These are phyloP conservation scores for Elegia similella DNA, from an alignment of 2,888 invertebrate species.

Conservation along the genomic window DNA sequence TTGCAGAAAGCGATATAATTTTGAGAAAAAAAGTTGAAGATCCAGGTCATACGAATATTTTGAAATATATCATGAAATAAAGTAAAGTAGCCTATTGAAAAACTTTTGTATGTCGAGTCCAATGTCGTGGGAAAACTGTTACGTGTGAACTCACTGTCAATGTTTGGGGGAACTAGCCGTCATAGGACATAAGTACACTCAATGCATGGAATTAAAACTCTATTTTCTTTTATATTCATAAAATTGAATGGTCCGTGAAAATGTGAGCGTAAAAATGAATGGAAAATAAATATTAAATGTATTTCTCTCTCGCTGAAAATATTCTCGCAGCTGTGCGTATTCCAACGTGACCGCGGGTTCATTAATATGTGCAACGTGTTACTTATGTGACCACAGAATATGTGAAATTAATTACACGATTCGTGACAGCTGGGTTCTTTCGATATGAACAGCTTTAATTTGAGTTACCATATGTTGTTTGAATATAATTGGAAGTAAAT, in stretches of 20 bases:
- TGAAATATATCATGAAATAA: too few species aligned
- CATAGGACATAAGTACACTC: too few species aligned
- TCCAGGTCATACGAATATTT: too few species aligned
- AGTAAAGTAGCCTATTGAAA: too few species aligned
- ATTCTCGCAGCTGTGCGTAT: background rate
- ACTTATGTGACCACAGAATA: background rate
- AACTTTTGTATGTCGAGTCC: too few species aligned
- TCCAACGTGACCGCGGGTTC: background rate
- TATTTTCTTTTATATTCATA: background rate
- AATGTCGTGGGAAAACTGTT: too few species aligned
- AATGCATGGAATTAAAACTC: too few species aligned
- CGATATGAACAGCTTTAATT: background rate
- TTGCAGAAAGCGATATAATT: too few species aligned
- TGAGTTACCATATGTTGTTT: background rate
- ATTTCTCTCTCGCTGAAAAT: background rate
- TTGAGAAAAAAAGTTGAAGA: too few species aligned
- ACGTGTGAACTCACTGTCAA: too few species aligned
- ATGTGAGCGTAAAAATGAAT: background rate
- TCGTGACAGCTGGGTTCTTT: background rate
- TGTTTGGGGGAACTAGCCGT: too few species aligned
- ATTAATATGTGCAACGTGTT: constrained; percentile 3
- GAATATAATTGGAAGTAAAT: too few species aligned
- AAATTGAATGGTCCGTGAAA: background rate
- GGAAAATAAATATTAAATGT: background rate
- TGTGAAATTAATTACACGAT: constrained; percentile 6